Evolutionary conservation across 1,140 invertebrate species (phyloP), one percentile per base, ranked within the genome.

Genomic region (Drosophila ogumai): DNA sequence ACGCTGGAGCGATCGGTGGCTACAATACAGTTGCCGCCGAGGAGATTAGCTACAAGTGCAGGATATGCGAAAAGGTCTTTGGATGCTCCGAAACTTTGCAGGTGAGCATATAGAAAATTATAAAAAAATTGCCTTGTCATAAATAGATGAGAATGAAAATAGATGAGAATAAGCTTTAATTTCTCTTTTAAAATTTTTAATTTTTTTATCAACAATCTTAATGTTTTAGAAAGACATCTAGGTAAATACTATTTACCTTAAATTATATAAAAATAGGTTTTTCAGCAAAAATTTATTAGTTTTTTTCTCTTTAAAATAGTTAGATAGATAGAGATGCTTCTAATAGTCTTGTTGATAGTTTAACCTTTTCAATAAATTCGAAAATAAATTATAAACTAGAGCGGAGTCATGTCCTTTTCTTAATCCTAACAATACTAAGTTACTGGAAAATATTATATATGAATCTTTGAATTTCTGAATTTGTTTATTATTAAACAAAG

Each of bases 61-160:
- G 79, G 36, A 91, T 92, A 17, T 92, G 92, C 61, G 91, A 92
- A 46, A 92, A 92, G 58, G 86, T 92, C 46, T 92, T 92, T 50
- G 92, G 91, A n/a, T 92, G 90, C 76, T 84, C 85, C 3, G 80
- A 90, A 60, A 92, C 90, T n/a, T 54, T 92, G 25, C 86, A 92
- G 86, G 91, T 92, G 61, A 92, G 85, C 61, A 46, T 13, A 2
- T 4, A 19, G 1, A 10, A 25, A 22, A 22, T 4, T 5, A 8
- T 2, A 34, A 19, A 36, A 38, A 13, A 22, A 6, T 12, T 34
- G 25, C 28, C 3, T n/a, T 15, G 1, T 5, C 7, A 1, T 7
- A 32, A 12, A 31, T 3, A 12, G 4, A 54, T 36, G 9, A 1
- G 4, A 13, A 55, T n/a, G n/a, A n/a, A 32, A 12, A 31, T 3